A percentile compares a stretch with the other conserved stretches of the same genome.
phyloP scores from a whole-genome alignment of 2,797 vertebrate genomes.

The Crenichthys baileyi region DNA sequence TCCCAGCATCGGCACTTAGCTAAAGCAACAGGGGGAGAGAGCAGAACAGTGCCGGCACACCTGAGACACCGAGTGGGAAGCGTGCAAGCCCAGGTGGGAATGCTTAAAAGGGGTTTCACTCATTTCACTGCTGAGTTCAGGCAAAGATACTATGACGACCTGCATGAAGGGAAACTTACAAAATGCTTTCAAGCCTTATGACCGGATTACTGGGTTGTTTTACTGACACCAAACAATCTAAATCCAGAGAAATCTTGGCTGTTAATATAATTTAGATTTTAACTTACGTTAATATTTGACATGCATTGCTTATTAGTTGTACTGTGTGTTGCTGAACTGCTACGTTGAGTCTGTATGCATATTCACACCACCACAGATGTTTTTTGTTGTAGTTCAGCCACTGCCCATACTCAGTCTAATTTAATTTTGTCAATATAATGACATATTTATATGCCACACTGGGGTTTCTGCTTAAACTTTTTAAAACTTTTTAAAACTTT shows the following conservation, averaged over 20 bases:
- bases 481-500: too few species aligned
- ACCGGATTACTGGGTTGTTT: not conserved
- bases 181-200: not conserved
- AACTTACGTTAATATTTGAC: too few species aligned
- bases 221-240: not conserved
- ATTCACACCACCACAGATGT: not conserved
- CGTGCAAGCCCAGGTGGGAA: constrained; percentile 57
- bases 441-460: not conserved
- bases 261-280: not conserved
- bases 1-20: constrained; percentile 80
- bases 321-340: too few species aligned
- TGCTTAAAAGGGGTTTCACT: constrained; percentile 25
- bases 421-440: too few species aligned
- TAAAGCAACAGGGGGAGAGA: constrained; percentile 76
- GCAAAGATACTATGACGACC: not conserved
- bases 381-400: too few species aligned
- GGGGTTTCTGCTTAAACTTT: not conserved
- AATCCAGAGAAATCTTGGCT: not conserved
- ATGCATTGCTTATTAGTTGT: too few species aligned
- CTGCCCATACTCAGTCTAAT: too few species aligned
- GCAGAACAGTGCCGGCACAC: constrained; percentile 56
- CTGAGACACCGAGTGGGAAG: constrained; percentile 54
- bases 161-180: not conserved
- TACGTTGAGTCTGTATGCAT: not conserved
- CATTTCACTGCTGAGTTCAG: constrained; percentile 24